Percentiles rank a stretch among this genome's conserved stretches.
Conservation (phyloP, 2,888 invertebrate genomes). For the Melitaea athalia region DNA sequence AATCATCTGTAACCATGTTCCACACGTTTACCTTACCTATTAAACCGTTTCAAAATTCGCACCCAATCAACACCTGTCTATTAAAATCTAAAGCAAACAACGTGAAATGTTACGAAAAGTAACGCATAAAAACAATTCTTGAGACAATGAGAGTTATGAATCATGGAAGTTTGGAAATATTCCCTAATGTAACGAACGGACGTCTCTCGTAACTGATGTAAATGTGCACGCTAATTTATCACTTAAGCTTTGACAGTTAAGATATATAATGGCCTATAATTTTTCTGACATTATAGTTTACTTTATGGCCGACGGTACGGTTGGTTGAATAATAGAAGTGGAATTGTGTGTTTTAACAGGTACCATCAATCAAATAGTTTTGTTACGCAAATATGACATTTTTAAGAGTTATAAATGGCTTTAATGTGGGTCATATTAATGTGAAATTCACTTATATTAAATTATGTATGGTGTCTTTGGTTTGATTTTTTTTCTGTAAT, state of each 20-base stretch:
- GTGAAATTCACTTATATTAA: neutral
- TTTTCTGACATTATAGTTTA: constrained; percentile 6
- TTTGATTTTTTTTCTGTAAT: too few relatives aligned
- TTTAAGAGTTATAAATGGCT: constrained; percentile 17
- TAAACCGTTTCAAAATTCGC: constrained; percentile 53
- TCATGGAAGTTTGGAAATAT: constrained; percentile 67
- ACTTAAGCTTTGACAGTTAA: constrained; percentile 16
- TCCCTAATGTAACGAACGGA: constrained; percentile 46
- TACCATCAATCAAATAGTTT: constrained; percentile 58
- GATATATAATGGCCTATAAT: constrained; percentile 13
- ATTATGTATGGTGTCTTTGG: too few relatives aligned
- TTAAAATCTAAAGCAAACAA: constrained; percentile 59
- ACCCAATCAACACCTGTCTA: constrained; percentile 62
- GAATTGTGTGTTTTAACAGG: constrained; percentile 57
- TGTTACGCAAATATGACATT: constrained; percentile 46
- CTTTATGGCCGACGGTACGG: constrained; percentile 12
- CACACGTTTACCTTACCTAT: constrained; percentile 34
- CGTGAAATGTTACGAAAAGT: constrained; percentile 48
- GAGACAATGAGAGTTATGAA: constrained; percentile 65
- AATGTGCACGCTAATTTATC: constrained; percentile 13
- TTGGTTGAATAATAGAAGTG: constrained; percentile 41
- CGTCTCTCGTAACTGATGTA: constrained; percentile 4
- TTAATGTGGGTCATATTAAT: neutral
- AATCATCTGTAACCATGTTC: constrained; percentile 31
- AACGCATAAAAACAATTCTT: constrained; percentile 48